Evolutionary conservation across 2,113 vertebrate species (phyloP), one percentile per base, ranked within the genome.

Genomic region (Silurus meridionalis): DNA sequence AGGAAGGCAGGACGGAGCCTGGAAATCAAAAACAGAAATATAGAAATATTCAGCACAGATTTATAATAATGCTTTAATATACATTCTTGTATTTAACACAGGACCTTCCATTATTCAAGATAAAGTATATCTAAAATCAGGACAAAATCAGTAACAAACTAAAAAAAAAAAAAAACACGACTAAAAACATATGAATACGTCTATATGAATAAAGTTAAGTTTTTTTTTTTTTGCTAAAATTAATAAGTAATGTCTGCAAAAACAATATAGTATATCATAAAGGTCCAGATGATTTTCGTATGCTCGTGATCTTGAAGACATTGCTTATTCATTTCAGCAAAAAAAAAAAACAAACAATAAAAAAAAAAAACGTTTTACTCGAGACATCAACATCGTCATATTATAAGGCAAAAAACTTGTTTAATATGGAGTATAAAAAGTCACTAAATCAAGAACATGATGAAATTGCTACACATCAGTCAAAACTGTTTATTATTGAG

Each of bases 1-100:
- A 0, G 95, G 89, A n/a, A 97, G 93, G 83, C 95, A 96, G 82
- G 96, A 96, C 0, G 96, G 96, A 71, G 95, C 95, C 96, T 97
- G 90, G 0, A 2, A 83, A 66, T 52, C 5, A 19, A 78, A 37
- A 23, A 72, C 6, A 46, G 19, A 48, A 19, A 19, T 17, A 55
- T 0, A 50, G 3, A 61, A 57, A 21, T 8, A 48, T 23, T 78
- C n/a, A 77, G 5, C 15, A 60, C 46, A 48, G 5, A 25, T 25
- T n/a, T 7, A 10, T 46, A 28, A 15, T 28, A n/a, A 67, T 25
- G 23, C 52, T 55, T 77, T 55, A 77, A 14, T 77, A 77, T n/a
- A 2, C n/a, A 53, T 21, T 8, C 5, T 77, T 77, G 11, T 75
- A 50, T 50, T 74, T 50, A 28, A 69, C 66, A 69, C 7, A 69